Evolutionary conservation across 2,113 vertebrate species (phyloP).

Genomic region (Gasterosteus aculeatus): DNA sequence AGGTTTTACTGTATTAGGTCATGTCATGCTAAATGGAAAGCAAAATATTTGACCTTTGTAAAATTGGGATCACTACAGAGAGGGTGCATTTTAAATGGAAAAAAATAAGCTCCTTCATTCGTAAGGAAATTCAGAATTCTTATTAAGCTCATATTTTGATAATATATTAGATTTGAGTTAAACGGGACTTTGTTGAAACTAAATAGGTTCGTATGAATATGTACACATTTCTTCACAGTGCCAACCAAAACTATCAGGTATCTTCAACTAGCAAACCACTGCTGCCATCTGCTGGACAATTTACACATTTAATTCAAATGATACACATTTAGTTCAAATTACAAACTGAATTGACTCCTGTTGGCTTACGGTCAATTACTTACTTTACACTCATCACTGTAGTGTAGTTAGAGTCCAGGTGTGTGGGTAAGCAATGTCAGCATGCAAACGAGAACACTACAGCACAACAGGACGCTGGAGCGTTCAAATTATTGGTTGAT

Average conservation of each 20-base stretch:
- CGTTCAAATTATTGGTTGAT: background rate
- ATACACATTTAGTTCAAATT: background rate
- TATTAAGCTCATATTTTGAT: background rate
- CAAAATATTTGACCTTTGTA: background rate
- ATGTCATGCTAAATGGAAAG: background rate
- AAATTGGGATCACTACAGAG: background rate
- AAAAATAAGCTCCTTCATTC: background rate
- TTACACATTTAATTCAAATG: background rate
- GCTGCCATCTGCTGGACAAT: constrained; percentile 40
- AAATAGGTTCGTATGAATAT: background rate
- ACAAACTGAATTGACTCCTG: background rate
- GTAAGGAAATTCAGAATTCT: background rate
- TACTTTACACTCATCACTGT: background rate
- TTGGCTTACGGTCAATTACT: background rate
- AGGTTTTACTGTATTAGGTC: background rate
- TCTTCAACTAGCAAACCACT: background rate
- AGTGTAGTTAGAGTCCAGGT: background rate
- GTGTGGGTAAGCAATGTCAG: background rate
- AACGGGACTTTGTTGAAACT: background rate
- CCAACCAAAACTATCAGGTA: background rate
- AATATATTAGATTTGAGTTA: background rate
- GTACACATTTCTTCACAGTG: background rate
- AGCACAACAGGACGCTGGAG: background rate
- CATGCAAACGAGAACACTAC: no score
- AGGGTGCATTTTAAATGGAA: background rate